phyloP scores from a whole-genome alignment of 2,797 vertebrate species.

The Lagorchestes hirsutus region DNA sequence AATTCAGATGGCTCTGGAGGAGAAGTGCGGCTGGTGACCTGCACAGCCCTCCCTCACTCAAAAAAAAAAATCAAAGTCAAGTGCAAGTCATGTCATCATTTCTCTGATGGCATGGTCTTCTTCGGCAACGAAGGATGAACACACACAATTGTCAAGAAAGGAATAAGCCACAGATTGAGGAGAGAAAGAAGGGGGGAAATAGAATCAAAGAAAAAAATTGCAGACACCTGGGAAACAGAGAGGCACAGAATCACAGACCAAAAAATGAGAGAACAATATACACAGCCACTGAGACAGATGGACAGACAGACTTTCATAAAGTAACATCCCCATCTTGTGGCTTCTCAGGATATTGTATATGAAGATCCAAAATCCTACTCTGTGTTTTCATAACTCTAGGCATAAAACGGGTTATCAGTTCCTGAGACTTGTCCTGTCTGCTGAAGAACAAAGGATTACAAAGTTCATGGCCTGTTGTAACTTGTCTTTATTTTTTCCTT shows the following conservation, averaged over 20 bases:
- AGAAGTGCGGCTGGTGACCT: too few relatives aligned
- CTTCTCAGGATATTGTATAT: background rate
- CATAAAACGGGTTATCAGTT: background rate
- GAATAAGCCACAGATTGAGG: background rate
- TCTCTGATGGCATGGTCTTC: too few relatives aligned
- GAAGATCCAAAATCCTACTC: background rate
- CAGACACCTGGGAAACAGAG: background rate
- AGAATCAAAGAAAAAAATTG: background rate
- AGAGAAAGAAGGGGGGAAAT: background rate
- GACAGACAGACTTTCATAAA: constrained; percentile 8
- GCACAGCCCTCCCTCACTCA: too few relatives aligned
- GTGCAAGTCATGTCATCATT: too few relatives aligned
- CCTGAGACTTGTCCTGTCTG: background rate
- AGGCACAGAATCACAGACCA: background rate
- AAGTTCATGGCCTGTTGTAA: background rate
- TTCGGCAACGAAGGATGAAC: too few relatives aligned
- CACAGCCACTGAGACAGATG: background rate
- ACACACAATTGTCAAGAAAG: background rate
- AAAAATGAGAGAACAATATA: background rate
- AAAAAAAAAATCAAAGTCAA: too few relatives aligned
- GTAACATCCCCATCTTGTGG: background rate
- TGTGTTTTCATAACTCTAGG: background rate
- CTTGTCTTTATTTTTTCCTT: background rate
- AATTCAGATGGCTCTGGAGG: too few relatives aligned
- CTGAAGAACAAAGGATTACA: background rate